Percentiles rank a stretch among this genome's conserved stretches.
Conservation (phyloP, 2,888 invertebrate genomes). For the Eretmocerus hayati region DNA sequence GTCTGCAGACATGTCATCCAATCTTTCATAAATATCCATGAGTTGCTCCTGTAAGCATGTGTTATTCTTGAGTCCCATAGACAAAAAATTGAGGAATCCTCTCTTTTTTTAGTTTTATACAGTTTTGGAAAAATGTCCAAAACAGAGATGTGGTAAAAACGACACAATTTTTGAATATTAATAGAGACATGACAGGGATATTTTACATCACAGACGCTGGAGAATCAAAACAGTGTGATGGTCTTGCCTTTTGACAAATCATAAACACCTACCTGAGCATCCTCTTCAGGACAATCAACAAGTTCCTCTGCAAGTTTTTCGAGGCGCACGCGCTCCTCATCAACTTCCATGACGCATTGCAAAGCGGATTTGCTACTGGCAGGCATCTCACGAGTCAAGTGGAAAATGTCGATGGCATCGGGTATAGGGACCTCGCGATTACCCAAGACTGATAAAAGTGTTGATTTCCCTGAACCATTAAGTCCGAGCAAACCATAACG, state of each 20-base stretch:
- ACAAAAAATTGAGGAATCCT: too few relatives aligned
- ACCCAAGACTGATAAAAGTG: constrained; percentile 83
- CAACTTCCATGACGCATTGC: constrained; percentile 96
- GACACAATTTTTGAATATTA: neutral
- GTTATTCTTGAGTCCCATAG: too few relatives aligned
- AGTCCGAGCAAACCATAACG: constrained; percentile 94
- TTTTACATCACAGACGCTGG: too few relatives aligned
- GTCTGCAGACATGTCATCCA: constrained; percentile 95
- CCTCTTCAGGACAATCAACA: constrained; percentile 73
- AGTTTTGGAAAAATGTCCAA: too few relatives aligned
- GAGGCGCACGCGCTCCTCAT: constrained; percentile 82
- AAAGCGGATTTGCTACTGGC: constrained; percentile 96
- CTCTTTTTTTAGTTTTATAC: too few relatives aligned
- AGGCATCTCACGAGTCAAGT: constrained; percentile 93
- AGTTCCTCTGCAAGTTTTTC: constrained; percentile 90
- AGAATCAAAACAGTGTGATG: too few relatives aligned
- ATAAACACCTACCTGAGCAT: constrained; percentile 54
- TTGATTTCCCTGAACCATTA: constrained; percentile 99
- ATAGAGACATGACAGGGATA: too few relatives aligned
- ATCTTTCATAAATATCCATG: constrained; percentile 94
- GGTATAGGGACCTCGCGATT: constrained; percentile 94
- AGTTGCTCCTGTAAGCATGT: constrained; percentile 95
- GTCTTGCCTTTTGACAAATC: too few relatives aligned
- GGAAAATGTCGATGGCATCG: constrained; percentile 94
- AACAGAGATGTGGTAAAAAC: constrained; percentile 1